A percentile compares a stretch with the other conserved stretches of the same genome.
Evolutionary conservation across 2,113 vertebrate genomes (phyloP).

Genomic region (Saimiri boliviensis): DNA sequence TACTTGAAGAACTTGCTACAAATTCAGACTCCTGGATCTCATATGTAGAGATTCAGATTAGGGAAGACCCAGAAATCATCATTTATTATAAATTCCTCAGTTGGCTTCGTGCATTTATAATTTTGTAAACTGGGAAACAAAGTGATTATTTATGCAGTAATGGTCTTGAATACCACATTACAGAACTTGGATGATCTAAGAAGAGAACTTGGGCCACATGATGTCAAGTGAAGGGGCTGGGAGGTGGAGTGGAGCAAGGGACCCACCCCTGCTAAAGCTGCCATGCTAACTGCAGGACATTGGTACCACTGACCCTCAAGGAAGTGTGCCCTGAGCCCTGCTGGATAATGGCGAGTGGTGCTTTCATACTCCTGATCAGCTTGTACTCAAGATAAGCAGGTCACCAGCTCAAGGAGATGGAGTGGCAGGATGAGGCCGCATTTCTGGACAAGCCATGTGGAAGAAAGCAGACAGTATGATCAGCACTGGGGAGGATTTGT

Average conservation of each 20-base stretch:
- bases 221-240: neutral
- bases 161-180: neutral
- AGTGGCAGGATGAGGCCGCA: neutral
- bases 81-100: neutral
- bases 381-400: neutral
- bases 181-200: neutral
- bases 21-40: neutral
- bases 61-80: neutral
- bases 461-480: neutral
- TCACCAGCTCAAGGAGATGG: neutral
- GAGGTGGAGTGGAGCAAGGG: accelerated
- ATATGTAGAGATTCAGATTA: neutral
- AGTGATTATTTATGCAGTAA: neutral
- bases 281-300: too few species aligned
- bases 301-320: accelerated
- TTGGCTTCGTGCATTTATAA: neutral
- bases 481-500: too few species aligned
- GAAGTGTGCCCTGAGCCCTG: neutral
- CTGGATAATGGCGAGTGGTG: neutral
- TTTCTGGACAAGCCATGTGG: neutral
- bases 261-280: neutral
- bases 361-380: neutral
- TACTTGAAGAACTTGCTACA: neutral
- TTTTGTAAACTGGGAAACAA: neutral
- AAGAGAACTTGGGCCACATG: neutral